Evolutionary conservation across 2,113 vertebrate species (phyloP).

Genomic region (Albula glossodonta): DNA sequence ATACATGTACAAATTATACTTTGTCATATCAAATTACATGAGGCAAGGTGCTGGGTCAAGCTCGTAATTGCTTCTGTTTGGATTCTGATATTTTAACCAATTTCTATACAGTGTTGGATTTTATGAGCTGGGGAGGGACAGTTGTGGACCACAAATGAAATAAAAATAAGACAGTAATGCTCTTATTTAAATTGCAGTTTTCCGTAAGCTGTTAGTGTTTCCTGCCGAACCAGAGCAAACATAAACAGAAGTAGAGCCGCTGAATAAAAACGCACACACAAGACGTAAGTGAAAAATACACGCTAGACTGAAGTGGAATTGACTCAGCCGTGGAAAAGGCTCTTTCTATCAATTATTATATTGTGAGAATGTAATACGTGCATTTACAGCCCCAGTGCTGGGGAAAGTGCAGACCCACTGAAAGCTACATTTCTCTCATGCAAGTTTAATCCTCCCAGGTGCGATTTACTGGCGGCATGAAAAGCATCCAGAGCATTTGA

Average conservation of each 20-base stretch:
- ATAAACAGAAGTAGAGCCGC: too few relatives aligned
- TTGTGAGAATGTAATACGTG: neutral
- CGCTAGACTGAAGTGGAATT: neutral
- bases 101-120: neutral
- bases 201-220: too few relatives aligned
- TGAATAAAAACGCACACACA: too few relatives aligned
- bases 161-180: too few relatives aligned
- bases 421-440: neutral
- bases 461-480: too few relatives aligned
- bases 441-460: too few relatives aligned
- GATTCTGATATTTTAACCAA: neutral
- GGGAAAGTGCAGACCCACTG: neutral
- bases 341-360: neutral
- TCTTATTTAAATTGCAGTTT: too few relatives aligned
- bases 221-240: too few relatives aligned
- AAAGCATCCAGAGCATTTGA: too few relatives aligned
- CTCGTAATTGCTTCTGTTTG: neutral
- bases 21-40: neutral
- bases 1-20: neutral
- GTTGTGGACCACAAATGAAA: too few relatives aligned
- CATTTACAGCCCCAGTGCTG: neutral
- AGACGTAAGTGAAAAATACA: neutral
- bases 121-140: too few relatives aligned
- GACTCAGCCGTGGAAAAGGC: neutral
- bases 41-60: neutral